Evolutionary conservation across 2,113 vertebrate species (phyloP).

Genomic region (Chaenocephalus aceratus): DNA sequence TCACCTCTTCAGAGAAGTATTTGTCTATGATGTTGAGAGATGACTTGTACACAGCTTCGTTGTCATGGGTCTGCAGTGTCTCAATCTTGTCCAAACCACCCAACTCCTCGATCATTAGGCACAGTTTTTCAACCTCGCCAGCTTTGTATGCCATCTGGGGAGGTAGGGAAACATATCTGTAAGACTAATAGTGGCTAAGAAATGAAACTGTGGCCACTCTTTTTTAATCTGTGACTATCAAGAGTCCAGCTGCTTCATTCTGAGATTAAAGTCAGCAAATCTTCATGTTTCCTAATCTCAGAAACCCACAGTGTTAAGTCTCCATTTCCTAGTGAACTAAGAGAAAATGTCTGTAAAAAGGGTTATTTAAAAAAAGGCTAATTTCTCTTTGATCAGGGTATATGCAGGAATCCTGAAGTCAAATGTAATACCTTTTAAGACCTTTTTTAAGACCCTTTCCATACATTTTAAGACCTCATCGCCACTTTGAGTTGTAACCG

Average conservation of each 20-base stretch:
- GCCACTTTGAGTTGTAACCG: too few relatives aligned
- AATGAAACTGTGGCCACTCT: neutral
- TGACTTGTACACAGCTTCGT: constrained; percentile 89
- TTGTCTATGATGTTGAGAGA: constrained; percentile 90
- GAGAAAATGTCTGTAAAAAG: too few relatives aligned
- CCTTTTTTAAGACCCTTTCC: too few relatives aligned
- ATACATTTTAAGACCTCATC: too few relatives aligned
- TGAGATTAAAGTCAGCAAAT: constrained; percentile 5
- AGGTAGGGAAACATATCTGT: neutral
- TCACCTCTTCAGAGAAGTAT: constrained; percentile 91
- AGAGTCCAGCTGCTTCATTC: neutral
- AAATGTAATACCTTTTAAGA: too few relatives aligned
- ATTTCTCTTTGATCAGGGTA: neutral
- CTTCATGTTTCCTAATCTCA: constrained; percentile 7
- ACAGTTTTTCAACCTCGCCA: constrained; percentile 88
- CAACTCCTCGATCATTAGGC: constrained; percentile 91
- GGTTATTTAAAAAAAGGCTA: neutral
- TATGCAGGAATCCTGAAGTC: too few relatives aligned
- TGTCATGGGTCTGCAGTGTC: constrained; percentile 90
- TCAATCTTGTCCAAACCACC: constrained; percentile 92
- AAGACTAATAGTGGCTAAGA: neutral
- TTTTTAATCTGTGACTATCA: constrained; percentile 8
- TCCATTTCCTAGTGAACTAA: too few relatives aligned
- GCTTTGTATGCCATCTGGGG: constrained; percentile 89
- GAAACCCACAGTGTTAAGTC: neutral